Percentiles rank a stretch among this genome's conserved stretches.
phyloP scores from a whole-genome alignment of 2,113 vertebrate species.

The Camarhynchus parvulus region DNA sequence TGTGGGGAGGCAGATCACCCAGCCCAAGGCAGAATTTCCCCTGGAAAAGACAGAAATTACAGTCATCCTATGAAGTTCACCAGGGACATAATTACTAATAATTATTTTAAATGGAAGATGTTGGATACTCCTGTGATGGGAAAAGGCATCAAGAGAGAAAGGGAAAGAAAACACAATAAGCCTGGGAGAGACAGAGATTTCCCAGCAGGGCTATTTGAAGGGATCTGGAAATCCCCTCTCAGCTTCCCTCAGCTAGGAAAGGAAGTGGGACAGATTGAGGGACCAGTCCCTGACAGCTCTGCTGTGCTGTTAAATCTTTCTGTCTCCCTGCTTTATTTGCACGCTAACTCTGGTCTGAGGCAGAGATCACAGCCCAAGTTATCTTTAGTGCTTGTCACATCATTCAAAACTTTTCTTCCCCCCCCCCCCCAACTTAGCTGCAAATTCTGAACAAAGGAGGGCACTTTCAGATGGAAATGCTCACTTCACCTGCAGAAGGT shows the following conservation, averaged over 20 bases:
- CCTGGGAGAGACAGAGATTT: neutral
- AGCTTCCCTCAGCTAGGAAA: neutral
- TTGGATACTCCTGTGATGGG: neutral
- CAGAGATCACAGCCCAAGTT: neutral
- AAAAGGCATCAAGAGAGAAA: neutral
- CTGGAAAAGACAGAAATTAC: neutral
- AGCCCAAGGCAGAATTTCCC: neutral
- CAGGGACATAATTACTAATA: neutral
- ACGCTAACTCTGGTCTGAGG: neutral
- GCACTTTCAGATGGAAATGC: neutral
- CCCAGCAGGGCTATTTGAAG: neutral
- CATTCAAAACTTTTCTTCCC: neutral
- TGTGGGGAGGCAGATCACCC: accelerated
- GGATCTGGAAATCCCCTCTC: neutral
- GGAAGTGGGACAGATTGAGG: neutral
- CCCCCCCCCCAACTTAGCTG: neutral
- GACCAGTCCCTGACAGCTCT: neutral
- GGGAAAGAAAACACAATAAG: neutral
- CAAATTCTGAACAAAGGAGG: neutral
- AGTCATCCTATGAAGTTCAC: neutral
- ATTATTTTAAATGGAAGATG: neutral
- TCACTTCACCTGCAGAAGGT: neutral
- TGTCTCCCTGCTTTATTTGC: neutral
- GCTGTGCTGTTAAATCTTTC: neutral
- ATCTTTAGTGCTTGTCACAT: neutral